Base-by-base conservation (phyloP, 2,888 invertebrate genomes). In the Tromatobia lineatoria region DNA sequence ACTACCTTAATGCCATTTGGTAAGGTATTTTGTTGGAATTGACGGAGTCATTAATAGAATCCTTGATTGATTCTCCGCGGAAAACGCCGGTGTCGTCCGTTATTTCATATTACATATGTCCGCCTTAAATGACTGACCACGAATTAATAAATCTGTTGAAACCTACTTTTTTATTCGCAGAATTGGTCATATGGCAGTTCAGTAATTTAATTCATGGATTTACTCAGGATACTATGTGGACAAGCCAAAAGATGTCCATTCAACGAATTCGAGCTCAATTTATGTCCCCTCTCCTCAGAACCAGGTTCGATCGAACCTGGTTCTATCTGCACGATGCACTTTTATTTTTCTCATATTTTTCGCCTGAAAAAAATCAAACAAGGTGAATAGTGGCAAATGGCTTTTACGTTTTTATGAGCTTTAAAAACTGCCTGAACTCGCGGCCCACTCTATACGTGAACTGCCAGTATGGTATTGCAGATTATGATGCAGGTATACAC, bases 401-500 rank as follows among this genome's bases (percentile, higher is more conserved):
- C 15, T 38, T 70, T 54, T 20, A 15, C 23, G 54, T 67, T 67
- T 69, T 25, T 20, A 69, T 18, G 38, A 10, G 3, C 20, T 64
- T 20, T 10, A 13, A 64, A 34, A 64, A 29, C 25, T 18, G 59
- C 11, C n/a, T 8, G 11, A 29, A 25, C 13, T 54, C 54, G 13
- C 54, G 61, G 54, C 47, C 23, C 34, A 57, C 25, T 64, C 45
- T n/a, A 54, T 15, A 54, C 10, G 29, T 45, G 23, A 11, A 67
- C 18, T 71, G 61, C 25, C 18, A 18, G 52, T 70, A 29, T 61
- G 73, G 66, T 71, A 77, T 67, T 73, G 52, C 61, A 67, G 71
- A 80, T 80, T 83, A 83, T 80, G 38, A 64, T 38, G 42, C 47
- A 47, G 45, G 23, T 67, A 54, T 71, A 70, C 59, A 42, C 23